Base-by-base conservation (phyloP, 2,113 vertebrate genomes). In the Taurulus bubalis region DNA sequence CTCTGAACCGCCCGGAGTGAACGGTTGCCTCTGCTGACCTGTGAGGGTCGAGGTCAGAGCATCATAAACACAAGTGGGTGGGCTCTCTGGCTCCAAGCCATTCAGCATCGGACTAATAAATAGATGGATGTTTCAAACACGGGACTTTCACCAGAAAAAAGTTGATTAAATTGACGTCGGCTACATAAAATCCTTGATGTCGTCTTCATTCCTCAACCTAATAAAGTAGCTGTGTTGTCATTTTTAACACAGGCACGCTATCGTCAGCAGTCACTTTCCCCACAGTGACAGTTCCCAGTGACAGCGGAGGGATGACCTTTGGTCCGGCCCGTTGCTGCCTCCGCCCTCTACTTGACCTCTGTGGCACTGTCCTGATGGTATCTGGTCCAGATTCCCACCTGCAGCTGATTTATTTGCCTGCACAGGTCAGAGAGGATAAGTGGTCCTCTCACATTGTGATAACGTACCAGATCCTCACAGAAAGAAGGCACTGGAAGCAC, bases 301-400 rank as follows among this genome's bases (percentile, higher is more conserved):
- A 78, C 45, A 64, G 59, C 20, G 45, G 20, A 30, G 30, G 30
- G 18, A 18, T 30, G 63, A 34, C 22, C 22, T 66, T 32, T 38
- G 77, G 56, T 68, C 72, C 53, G n/a, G 7, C 22, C 62, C 38
- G 65, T 71, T 56, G 28, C 10, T 66, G 36, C 55, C 5, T 8
- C 56, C 55, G 72, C 32, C 70, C 79, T 72, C 75, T 20, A 11
- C 68, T n/a, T n/a, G 68, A 75, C 81, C 75, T 49, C 40, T 20
- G 78, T 47, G 51, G 5, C 56, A 24, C 40, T 8, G 34, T 77
- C 34, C 51, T 75, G 40, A 42, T 42, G 40, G 10, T 42, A 42
- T 12, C 40, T 34, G 2, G 34, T 34, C 4, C 34, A 42, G 56
- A 75, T 64, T 45, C 38, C 30, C 71, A 71, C 70, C 71, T 66